These are phyloP conservation scores for Atopsyche davidsoni DNA, from an alignment of 1,140 invertebrate species.

Conservation along the genomic window DNA sequence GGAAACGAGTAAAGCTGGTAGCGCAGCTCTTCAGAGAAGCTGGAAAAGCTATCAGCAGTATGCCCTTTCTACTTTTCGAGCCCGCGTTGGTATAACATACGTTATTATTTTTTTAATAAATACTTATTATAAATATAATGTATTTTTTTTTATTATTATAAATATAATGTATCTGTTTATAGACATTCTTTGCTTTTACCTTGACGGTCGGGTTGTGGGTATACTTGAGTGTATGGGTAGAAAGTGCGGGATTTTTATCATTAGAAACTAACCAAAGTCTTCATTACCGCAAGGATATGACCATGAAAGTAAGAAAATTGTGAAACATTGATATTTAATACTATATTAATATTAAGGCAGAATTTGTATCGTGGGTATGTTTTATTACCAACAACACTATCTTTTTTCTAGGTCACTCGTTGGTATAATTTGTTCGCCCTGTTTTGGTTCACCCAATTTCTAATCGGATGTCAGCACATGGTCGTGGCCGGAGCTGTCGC, in stretches of 20 bases:
- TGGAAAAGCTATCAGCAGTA: slow-evolving; percentile 62
- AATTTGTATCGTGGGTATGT: slow-evolving; percentile 7
- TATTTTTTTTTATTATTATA: slow-evolving; percentile 1
- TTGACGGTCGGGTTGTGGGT: slow-evolving; percentile 54
- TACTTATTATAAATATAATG: slow-evolving; percentile 5
- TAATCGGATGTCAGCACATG: slow-evolving; percentile 71
- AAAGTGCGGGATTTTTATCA: slow-evolving; percentile 55
- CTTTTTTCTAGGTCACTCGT: slow-evolving; percentile 46
- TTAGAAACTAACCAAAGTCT: slow-evolving; percentile 40
- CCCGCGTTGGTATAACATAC: slow-evolving; percentile 58
- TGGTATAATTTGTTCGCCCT: slow-evolving; percentile 66
- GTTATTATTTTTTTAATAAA: slow-evolving; percentile 1
- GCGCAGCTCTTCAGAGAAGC: slow-evolving; percentile 69
- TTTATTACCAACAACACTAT: slow-evolving; percentile 6
- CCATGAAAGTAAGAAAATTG: slow-evolving; percentile 43
- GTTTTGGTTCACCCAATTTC: slow-evolving; percentile 69
- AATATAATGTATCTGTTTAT: slow-evolving; percentile 30
- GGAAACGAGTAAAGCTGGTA: slow-evolving; percentile 64
- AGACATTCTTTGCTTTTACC: slow-evolving; percentile 60
- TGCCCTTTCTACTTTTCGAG: slow-evolving; percentile 70
- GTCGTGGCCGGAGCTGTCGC: slow-evolving; percentile 69
- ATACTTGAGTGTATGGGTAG: slow-evolving; percentile 55
- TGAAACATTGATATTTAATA: slow-evolving; percentile 12
- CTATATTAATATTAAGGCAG: not conserved
- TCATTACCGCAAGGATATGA: slow-evolving; percentile 48